phyloP scores from a whole-genome alignment of 1,140 invertebrate species.

The Drosophila nikananu region DNA sequence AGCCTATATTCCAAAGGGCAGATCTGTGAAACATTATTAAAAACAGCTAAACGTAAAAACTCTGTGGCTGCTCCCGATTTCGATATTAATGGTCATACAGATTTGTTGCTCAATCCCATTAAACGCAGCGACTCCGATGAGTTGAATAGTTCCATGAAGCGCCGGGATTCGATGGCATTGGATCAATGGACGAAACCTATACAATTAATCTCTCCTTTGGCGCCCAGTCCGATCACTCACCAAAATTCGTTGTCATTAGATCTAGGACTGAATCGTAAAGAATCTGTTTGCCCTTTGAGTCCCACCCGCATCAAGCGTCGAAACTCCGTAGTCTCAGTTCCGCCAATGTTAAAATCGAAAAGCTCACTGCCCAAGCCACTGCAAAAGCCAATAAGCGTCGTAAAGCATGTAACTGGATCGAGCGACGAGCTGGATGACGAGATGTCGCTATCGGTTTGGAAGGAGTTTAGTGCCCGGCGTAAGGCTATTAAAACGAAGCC shows the following conservation, averaged over 20 bases:
- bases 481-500: background rate
- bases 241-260: background rate
- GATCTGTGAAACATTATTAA: too few relatives aligned
- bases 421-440: constrained; percentile 12
- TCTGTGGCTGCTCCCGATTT: background rate
- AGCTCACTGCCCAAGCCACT: background rate
- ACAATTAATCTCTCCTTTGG: background rate
- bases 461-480: background rate
- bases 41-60: background rate
- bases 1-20: too few relatives aligned
- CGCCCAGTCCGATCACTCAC: background rate
- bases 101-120: background rate
- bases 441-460: background rate
- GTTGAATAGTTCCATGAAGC: background rate
- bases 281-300: too few relatives aligned
- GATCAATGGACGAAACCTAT: background rate
- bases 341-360: background rate
- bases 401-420: background rate
- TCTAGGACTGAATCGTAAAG: background rate
- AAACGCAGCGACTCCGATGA: background rate
- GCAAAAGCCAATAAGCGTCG: background rate
- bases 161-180: background rate
- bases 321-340: background rate
- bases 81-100: too few relatives aligned
- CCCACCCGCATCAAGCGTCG: background rate